These are phyloP conservation scores for Seriola quinqueradiata DNA, from an alignment of 2,113 vertebrate species.

Conservation along the genomic window DNA sequence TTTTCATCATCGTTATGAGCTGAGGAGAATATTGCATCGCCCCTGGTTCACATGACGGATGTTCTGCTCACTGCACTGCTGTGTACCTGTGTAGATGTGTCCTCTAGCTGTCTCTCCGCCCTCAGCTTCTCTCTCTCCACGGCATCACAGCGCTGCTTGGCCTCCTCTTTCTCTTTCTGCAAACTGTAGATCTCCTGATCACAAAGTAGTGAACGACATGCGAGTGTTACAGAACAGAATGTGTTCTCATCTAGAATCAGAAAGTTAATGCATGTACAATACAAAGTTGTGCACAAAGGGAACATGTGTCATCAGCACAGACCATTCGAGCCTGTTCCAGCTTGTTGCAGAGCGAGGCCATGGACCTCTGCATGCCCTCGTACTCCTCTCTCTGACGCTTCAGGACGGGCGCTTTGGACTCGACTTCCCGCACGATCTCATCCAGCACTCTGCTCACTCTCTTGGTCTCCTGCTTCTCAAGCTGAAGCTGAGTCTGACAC, in stretches of 20 bases:
- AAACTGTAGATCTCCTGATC: constrained; percentile 92
- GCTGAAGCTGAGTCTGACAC: constrained; percentile 92
- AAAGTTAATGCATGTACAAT: neutral
- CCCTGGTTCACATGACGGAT: no score
- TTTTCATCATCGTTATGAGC: neutral
- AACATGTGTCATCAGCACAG: neutral
- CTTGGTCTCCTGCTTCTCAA: constrained; percentile 93
- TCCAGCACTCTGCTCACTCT: constrained; percentile 93
- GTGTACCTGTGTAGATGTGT: constrained; percentile 83
- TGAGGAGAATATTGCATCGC: no score
- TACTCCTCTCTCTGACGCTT: constrained; percentile 95
- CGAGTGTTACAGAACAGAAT: neutral
- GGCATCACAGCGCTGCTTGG: constrained; percentile 87
- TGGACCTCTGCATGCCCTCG: constrained; percentile 92
- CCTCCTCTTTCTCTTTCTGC: constrained; percentile 91
- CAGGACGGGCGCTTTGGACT: constrained; percentile 93
- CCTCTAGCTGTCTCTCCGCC: constrained; percentile 89
- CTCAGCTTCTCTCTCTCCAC: constrained; percentile 91
- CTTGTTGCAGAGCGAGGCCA: constrained; percentile 92
- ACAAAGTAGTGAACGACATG: neutral
- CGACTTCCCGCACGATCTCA: constrained; percentile 95
- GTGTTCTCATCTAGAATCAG: neutral
- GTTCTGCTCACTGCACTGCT: neutral
- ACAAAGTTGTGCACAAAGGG: neutral
- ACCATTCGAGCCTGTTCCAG: constrained; percentile 96